Conservation (phyloP, 2,113 vertebrate genomes). For the Eira barbara region DNA sequence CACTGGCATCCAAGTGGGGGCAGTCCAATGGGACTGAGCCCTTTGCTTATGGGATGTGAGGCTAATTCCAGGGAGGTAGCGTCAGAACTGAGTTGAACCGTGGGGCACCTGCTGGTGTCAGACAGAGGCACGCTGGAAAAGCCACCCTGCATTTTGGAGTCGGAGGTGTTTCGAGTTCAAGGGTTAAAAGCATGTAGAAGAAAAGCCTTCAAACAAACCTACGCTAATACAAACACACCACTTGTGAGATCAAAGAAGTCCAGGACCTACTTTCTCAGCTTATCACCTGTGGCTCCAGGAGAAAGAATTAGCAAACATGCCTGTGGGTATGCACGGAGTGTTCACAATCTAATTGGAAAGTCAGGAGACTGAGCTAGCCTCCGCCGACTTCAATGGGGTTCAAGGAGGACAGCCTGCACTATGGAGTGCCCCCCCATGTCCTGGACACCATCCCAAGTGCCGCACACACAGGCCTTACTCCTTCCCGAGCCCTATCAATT, state of each 20-base stretch:
- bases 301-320: slow-evolving; percentile 34
- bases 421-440: neutral
- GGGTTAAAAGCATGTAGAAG: neutral
- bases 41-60: neutral
- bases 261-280: slow-evolving; percentile 44
- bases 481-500: neutral
- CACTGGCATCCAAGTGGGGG: neutral
- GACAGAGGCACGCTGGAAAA: neutral
- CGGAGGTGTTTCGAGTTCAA: neutral
- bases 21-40: neutral
- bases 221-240: neutral
- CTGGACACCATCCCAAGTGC: neutral
- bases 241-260: slow-evolving; percentile 18
- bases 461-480: neutral
- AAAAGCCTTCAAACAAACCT: neutral
- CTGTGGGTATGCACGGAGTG: neutral
- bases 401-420: neutral
- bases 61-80: neutral
- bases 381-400: neutral
- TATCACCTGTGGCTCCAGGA: slow-evolving; percentile 22
- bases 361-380: neutral
- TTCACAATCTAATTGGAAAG: neutral
- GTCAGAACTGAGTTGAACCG: neutral
- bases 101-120: neutral
- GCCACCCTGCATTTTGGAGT: neutral